A percentile compares a stretch with the other conserved stretches of the same genome.
Evolutionary conservation across 2,888 invertebrate genomes (phyloP).

Genomic region (Drosophila tripunctata): DNA sequence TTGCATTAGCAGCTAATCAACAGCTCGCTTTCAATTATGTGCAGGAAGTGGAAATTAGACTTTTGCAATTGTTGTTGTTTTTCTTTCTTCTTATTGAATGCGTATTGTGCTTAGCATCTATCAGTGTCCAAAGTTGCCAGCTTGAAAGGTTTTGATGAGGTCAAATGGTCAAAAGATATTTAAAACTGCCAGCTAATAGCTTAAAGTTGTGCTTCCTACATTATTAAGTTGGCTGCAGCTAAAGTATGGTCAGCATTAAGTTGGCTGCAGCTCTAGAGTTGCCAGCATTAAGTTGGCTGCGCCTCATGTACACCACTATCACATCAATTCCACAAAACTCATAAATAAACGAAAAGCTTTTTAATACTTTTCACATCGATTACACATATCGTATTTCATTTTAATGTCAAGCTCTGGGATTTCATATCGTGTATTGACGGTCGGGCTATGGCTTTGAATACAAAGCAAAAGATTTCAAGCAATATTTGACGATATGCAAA

Average conservation of each 20-base stretch:
- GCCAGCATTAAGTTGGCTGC: background rate
- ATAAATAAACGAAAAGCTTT: background rate
- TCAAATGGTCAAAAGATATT: background rate
- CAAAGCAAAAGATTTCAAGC: slow-evolving; percentile 34
- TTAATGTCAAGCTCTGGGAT: background rate
- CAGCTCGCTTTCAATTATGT: slow-evolving; percentile 48
- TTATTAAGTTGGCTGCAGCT: slow-evolving; percentile 1
- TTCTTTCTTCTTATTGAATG: slow-evolving; percentile 13
- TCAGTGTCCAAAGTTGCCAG: background rate
- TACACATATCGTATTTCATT: background rate
- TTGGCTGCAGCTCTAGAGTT: background rate
- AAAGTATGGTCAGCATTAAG: background rate
- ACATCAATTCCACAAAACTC: background rate
- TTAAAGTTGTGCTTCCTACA: too few relatives aligned
- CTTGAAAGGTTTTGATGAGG: background rate
- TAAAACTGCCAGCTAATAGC: too few relatives aligned
- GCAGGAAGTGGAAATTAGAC: slow-evolving; percentile 66
- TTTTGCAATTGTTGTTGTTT: slow-evolving; percentile 11
- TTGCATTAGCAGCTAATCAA: slow-evolving; percentile 21
- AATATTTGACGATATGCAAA: slow-evolving; percentile 40
- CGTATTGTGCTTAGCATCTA: background rate
- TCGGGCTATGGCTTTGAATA: slow-evolving; percentile 18
- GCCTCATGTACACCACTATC: too few relatives aligned
- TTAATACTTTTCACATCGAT: background rate
- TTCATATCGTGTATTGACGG: background rate